Base-by-base conservation (phyloP, 2,888 invertebrate genomes). In the Philonicus albiceps region DNA sequence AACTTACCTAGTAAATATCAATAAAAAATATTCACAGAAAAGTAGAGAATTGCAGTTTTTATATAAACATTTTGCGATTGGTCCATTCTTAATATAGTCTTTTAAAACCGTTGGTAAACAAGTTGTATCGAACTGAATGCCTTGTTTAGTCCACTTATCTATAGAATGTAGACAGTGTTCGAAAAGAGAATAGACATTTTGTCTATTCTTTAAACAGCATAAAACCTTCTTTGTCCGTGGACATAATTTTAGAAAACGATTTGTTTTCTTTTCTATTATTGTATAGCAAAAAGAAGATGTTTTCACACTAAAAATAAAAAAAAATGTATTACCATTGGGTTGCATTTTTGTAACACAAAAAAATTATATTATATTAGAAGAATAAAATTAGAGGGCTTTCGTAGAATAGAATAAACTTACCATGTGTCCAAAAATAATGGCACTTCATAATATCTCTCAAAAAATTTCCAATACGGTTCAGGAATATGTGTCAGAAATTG, bases 401-500 rank as follows among this genome's bases (percentile, higher is more conserved):
- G 4, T 3, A 49, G 3, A n/a, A 1, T n/a, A 49, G 5, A 16
- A 13, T 1, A 43, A 49, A 40, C 55, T 16, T 53, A 81, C 81
- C 49, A 31, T 55, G 11, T 5, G n/a, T 81, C 22, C 1, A 30
- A 2, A 0, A 31, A 22, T 34, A 53, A 34, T 37, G 16, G 76
- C 0, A 78, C 37, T 22, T 78, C 78, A 88, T 91, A 92, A 87
- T 91, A 92, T 85, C 89, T 90, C 87, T 90, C 90, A 87, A 91
- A 91, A 89, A 91, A 91, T 30, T 90, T 90, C 87, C 92, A 91
- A 87, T 92, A 92, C 34, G 90, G 88, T 89, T 92, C 90, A 49
- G 92, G 92, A 88, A 92, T 91, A 88, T 92, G 92, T 40, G 91
- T 91, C 53, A 92, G 90, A 73, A 90, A 89, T 53, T 91, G 89